Percentiles rank a stretch among this genome's conserved stretches.
These are phyloP conservation scores for Eupithecia abbreviata DNA, from an alignment of 2,888 invertebrate species.

Conservation along the genomic window DNA sequence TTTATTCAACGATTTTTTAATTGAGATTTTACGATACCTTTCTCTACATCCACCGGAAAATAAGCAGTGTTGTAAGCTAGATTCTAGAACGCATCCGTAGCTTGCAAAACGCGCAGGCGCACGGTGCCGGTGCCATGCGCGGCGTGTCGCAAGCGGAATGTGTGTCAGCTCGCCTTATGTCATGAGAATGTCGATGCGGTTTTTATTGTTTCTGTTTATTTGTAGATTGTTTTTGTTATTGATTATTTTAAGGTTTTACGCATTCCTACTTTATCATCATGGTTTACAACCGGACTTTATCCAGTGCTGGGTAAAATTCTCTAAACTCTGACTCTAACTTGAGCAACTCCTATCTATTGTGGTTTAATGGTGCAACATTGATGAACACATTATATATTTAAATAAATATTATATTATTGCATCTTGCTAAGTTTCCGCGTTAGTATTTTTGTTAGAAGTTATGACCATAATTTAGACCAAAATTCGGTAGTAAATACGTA, in stretches of 20 bases:
- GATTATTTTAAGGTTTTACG: background rate
- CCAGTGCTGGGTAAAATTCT: background rate
- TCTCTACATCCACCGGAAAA: slow-evolving; percentile 34
- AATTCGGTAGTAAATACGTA: background rate
- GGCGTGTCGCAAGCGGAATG: slow-evolving; percentile 68
- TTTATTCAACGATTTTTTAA: background rate
- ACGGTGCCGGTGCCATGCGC: slow-evolving; percentile 57
- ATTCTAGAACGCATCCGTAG: slow-evolving; percentile 56
- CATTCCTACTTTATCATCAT: background rate
- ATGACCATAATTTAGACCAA: background rate
- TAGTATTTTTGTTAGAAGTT: background rate
- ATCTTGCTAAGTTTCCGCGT: background rate
- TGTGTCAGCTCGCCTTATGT: slow-evolving; percentile 72
- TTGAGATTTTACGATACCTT: background rate
- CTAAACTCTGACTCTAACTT: background rate
- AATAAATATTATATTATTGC: too few species aligned
- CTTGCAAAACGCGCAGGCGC: slow-evolving; percentile 58
- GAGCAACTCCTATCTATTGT: too few species aligned
- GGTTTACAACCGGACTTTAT: background rate
- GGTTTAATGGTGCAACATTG: too few species aligned
- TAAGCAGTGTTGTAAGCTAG: slow-evolving; percentile 34
- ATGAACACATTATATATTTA: too few species aligned
- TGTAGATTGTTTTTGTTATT: slow-evolving; percentile 41
- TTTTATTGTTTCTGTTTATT: slow-evolving; percentile 33
- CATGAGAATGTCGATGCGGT: slow-evolving; percentile 55